These are phyloP conservation scores for Bujurquina vittata DNA, from an alignment of 2,113 vertebrate genomes.

Conservation along the genomic window DNA sequence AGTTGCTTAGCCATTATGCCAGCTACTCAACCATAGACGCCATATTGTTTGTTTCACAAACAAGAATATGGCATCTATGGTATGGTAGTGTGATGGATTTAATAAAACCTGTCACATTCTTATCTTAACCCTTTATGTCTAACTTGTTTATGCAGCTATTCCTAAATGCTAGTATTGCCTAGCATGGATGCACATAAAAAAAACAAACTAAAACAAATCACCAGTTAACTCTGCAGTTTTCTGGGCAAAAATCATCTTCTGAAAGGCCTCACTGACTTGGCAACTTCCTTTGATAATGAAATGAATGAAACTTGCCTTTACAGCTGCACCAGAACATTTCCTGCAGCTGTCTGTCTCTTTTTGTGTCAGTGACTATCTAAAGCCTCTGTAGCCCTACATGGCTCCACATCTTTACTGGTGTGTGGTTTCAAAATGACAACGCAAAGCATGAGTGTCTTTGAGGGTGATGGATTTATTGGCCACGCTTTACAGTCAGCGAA, in stretches of 20 bases:
- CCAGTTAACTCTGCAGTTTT: background rate
- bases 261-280: background rate
- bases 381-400: background rate
- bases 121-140: background rate
- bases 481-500: background rate
- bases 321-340: background rate
- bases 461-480: background rate
- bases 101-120: background rate
- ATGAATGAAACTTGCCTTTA: background rate
- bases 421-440: slow-evolving; percentile 7
- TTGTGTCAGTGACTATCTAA: background rate
- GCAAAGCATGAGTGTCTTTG: background rate
- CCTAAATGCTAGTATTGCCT: no score
- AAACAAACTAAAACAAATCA: background rate
- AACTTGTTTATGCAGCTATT: no score
- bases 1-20: background rate
- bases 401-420: background rate
- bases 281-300: background rate
- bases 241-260: background rate
- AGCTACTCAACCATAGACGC: background rate
- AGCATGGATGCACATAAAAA: no score
- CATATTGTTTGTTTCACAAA: background rate
- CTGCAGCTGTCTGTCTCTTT: background rate
- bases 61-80: background rate
- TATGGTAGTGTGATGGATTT: background rate